These are phyloP conservation scores for Matsumyia berberina DNA, from an alignment of 2,888 invertebrate species.

Conservation along the genomic window DNA sequence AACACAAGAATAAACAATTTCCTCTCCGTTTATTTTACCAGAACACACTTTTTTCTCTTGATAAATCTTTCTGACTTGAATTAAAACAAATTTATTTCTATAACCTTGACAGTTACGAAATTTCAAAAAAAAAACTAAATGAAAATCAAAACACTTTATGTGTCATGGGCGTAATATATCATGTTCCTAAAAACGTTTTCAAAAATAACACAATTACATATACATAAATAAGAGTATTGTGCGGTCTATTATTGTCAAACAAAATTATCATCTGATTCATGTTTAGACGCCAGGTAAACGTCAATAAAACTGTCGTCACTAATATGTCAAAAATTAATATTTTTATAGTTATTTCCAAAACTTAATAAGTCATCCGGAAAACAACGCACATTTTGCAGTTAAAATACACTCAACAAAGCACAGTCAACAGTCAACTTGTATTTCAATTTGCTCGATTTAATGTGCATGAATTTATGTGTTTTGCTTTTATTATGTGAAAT, in stretches of 20 bases:
- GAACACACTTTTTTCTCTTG: background rate
- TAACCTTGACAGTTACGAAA: conserved; percentile 40
- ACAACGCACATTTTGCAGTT: background rate
- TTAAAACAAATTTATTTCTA: conserved; percentile 9
- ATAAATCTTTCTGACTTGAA: background rate
- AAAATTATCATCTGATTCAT: conserved; percentile 12
- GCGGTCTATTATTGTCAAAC: conserved; percentile 18
- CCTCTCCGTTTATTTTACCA: background rate
- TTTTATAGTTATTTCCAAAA: conserved; percentile 5
- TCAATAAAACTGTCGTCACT: conserved; percentile 25
- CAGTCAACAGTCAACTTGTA: conserved; percentile 8
- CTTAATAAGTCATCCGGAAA: conserved; percentile 3
- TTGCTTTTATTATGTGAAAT: conserved; percentile 35
- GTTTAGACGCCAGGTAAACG: conserved; percentile 22
- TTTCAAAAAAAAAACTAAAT: conserved; percentile 1
- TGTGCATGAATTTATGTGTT: conserved; percentile 9
- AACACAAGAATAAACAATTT: background rate
- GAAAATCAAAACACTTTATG: conserved; percentile 16
- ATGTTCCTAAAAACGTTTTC: background rate
- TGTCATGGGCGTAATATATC: conserved; percentile 28
- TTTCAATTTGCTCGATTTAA: conserved; percentile 21
- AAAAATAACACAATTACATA: conserved; percentile 26
- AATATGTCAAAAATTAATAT: background rate
- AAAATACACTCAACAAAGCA: background rate
- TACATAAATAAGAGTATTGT: too few relatives aligned